Evolutionary conservation across 2,797 vertebrate species (phyloP).

Genomic region (Tenualosa ilisha): DNA sequence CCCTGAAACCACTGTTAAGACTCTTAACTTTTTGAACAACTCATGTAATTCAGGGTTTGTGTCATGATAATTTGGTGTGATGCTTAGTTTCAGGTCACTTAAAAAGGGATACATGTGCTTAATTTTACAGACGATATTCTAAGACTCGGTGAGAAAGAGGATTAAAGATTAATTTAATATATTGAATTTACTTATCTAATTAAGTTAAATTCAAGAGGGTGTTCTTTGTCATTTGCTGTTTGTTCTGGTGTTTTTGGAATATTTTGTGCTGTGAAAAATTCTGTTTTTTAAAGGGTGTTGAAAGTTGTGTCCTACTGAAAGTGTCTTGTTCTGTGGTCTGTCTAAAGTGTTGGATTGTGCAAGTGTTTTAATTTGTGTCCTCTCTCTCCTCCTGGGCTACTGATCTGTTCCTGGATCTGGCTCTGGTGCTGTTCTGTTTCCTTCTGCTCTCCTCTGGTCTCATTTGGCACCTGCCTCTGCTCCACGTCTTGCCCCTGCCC

Average conservation of each 20-base stretch:
- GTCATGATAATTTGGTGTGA: neutral
- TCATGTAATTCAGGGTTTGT: neutral
- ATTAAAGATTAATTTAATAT: neutral
- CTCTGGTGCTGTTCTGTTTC: neutral
- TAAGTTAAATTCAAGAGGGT: conserved; percentile 12
- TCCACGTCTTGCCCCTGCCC: conserved; percentile 11
- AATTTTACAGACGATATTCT: neutral
- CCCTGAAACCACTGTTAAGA: neutral
- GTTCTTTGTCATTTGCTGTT: neutral
- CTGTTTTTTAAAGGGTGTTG: neutral
- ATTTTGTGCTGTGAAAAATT: conserved; percentile 10
- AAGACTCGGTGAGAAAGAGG: neutral
- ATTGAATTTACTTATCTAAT: neutral
- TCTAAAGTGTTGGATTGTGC: neutral
- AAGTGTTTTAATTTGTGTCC: neutral
- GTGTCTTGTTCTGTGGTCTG: conserved; percentile 11
- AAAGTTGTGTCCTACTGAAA: conserved; percentile 6
- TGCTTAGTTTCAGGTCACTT: neutral
- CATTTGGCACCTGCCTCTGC: neutral
- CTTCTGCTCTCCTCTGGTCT: conserved; percentile 24
- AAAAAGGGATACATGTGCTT: conserved; percentile 7
- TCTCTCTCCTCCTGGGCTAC: conserved; percentile 23
- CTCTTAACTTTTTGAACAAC: neutral
- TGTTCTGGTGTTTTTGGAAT: neutral
- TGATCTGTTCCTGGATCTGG: neutral